Base-by-base conservation (phyloP, 92 coral and sea anemone genomes). In the Epizoanthus stellaris region DNA sequence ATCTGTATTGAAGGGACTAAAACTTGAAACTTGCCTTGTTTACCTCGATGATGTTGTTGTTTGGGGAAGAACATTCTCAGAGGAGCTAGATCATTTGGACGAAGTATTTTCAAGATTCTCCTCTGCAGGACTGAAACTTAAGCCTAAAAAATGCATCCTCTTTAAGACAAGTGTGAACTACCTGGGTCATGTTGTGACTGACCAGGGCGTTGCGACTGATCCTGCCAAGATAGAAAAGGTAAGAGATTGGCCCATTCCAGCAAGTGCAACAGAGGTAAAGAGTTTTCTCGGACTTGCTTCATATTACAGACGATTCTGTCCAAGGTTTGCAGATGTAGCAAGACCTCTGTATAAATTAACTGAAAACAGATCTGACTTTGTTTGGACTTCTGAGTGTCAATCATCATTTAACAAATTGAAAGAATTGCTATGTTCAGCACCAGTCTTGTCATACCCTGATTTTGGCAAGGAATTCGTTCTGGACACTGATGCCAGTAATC, bases 301-400 rank as follows among this genome's bases (percentile, higher is more conserved):
- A 57, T 88, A 81, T 61, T 81, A 81, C 73, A 52, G 89, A 68
- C 83, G 92, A 40, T 90, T 90, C 68, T 40, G 77, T 45, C 76
- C 85, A 42, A 84, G 70, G 74, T 87, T 87, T 76, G 66, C 82
- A 21, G 66, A 25, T 3, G 30, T 88, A 15, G 89, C 89, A 45
- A 88, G 85, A 67, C 87, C 89, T 59, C 87, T 91, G 38, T 67
- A 88, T 81, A 67, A 90, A 66, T 71, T 90, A 66, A 89, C 91
- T 16, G 85, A 90, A 67, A 61, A 53, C 5, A 80, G 71, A 52
- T 42, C 81, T 12, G 83, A 82, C n/a, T 87, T 85, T 66, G 30
- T 62, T 60, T 90, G 82, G 89, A 76, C 88, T 16, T 20, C 36
- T 21, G 57, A 88, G 54, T 75, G 85, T 30, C 89, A 85, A 52